Base-by-base conservation (phyloP, 2,113 vertebrate genomes). In the Petroica traversi region DNA sequence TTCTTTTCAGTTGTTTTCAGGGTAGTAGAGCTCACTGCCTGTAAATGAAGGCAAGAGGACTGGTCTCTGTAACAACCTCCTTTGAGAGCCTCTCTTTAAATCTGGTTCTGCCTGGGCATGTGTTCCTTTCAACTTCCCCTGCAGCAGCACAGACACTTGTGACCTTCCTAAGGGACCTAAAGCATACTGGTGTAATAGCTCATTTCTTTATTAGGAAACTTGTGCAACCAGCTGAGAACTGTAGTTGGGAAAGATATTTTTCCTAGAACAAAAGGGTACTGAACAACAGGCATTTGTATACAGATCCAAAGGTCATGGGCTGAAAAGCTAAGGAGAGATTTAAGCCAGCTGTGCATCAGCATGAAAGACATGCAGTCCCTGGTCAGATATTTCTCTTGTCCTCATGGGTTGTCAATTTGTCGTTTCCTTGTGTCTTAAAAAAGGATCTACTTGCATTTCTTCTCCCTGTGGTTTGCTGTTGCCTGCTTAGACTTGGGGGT, bases 291-390 rank as follows among this genome's bases (percentile, higher is more conserved):
- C 59, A 46, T 74, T 51, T 90, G 91, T 95, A 86, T 36, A 86
- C 88, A 96, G 55, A 93, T 90, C 75, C 95, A 95, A 97, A 97
- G 96, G 91, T 95, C 92, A 77, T 26, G 34, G 59, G 33, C 64
- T 88, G 33, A 74, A 93, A 93, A 92, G 31, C 72, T 55, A 58
- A 92, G 78, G 71, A 66, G 23, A 94, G 54, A 46, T 54, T 76
- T 79, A 73, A 83, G 22, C 40, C 73, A 94, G 24, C 52, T 43
- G 14, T 54, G 19, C 58, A 82, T 72, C 54, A 64, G 40, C 11
- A 23, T n/a, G 17, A 74, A 52, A 82, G 49, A 45, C 63, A 34
- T 5, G 36, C 34, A 72, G 58, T 29, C 41, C 38, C 26, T 49
- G 73, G 20, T 38, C 0, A 7, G 14, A 58, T 80, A 29, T 69